Conservation (phyloP, 2,113 vertebrate genomes). For the Lagopus muta region DNA sequence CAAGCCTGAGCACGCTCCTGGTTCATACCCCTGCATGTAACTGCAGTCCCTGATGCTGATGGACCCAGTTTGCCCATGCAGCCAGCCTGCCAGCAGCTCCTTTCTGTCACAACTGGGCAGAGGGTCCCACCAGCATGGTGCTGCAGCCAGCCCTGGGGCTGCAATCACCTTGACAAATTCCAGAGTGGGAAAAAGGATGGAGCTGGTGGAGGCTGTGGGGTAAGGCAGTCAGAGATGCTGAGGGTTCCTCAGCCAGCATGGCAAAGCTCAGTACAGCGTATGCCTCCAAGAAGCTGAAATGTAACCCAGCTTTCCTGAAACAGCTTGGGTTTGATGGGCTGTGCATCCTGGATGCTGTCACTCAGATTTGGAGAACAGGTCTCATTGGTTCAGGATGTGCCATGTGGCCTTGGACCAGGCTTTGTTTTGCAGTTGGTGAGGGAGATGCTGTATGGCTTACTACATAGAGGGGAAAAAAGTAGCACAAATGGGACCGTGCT, state of each 20-base stretch:
- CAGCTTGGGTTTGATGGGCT: neutral
- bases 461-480: neutral
- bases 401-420: neutral
- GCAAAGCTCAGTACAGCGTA: neutral
- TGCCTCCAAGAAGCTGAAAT: neutral
- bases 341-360: neutral
- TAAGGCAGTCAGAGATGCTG: neutral
- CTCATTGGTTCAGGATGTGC: neutral
- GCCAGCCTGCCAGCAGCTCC: neutral
- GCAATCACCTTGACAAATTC: neutral
- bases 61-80: neutral
- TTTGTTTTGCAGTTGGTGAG: neutral
- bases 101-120: neutral
- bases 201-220: neutral
- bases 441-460: neutral
- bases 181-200: neutral
- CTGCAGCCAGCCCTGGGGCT: neutral
- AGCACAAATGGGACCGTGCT: rapidly evolving
- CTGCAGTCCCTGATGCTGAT: neutral
- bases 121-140: neutral
- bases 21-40: rapidly evolving
- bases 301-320: neutral
- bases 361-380: neutral
- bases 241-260: neutral
- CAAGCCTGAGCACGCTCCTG: neutral